Evolutionary conservation across 2,797 vertebrate species (phyloP), one percentile per base, ranked within the genome.

Genomic region (Molossus alvarezi): DNA sequence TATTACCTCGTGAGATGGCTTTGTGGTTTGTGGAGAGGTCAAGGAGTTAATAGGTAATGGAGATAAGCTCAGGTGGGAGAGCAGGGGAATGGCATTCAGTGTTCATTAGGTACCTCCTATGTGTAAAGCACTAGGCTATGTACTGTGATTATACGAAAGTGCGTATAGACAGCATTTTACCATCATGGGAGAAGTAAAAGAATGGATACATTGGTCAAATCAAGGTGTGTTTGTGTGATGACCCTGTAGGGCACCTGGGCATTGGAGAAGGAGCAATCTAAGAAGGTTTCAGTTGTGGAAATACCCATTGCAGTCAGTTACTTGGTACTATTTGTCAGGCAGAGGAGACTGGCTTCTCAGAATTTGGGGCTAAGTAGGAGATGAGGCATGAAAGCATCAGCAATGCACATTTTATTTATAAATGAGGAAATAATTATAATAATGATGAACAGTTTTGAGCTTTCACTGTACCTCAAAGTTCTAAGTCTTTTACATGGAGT

Each of bases 1-100:
- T 95, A 79, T 93, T 93, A 89, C 23, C 65, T 92, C 3, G 3
- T 91, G 51, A 81, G 88, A 92, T 88, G 69, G 3, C 57, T 82
- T 73, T 79, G 60, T 58, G 53, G 21, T 82, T 94, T 85, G 17
- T 62, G 21, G 80, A 73, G 57, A 96, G 17, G 15, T 84, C 73
- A 87, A 77, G 71, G 41, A 88, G n/a, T 25, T 11, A 41, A 55
- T 15, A 57, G n/a, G 37, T 69, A 67, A 85, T 51, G 9, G 23
- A 9, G 20, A 17, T 65, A 67, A 53, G 18, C n/a, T 17, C 69
- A 73, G 37, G 53, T 51, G 18, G 55, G 53, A 86, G n/a, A n/a
- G 17, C 51, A 75, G 18, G 13, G 57, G 57, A 29, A 27, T 45
- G 29, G n/a, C 58, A 69, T 14, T 48, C 25, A 76, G 1, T 17